Base-by-base conservation (phyloP, 2,113 vertebrate species). In the Psophia crepitans region DNA sequence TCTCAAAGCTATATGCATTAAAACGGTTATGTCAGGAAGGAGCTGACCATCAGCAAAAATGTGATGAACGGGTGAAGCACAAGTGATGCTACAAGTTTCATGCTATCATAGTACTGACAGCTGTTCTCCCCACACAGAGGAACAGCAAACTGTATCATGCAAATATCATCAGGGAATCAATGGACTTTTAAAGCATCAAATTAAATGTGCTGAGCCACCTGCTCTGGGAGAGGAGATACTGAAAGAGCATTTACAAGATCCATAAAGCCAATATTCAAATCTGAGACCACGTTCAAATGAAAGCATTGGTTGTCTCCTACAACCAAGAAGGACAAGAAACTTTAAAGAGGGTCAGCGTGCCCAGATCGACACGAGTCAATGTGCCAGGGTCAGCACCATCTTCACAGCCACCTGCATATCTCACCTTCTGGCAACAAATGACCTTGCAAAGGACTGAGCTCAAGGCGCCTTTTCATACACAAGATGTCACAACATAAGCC, bases 381-480 rank as follows among this genome's bases (percentile, higher is more conserved):
- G 27, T 89, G 56, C 21, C 80, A 65, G 51, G 51, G 41, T 56
- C 79, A 48, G 70, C 46, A 63, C 23, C 61, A 61, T 14, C 70
- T 56, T 39, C 79, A 56, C n/a, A 66, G 82, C 35, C 60, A 60
- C 82, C 86, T 78, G 64, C 49, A 17, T 18, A 23, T 17, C 64
- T 48, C 79, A 57, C 89, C 71, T 71, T 53, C 61, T 58, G 88
- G 46, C 56, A 90, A 44, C 20, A 74, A 61, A 17, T 0, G 3
- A 44, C 70, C 30, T 23, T 35, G 49, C 17, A 17, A 57, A 82
- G 41, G 37, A 60, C 49, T 7, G 27, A 85, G 56, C 44, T 61
- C 44, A 74, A 65, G 60, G 46, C 0, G 0, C 14, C 37, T 61
- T 61, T 24, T 21, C 41, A 75, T 22, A 37, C 46, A 61, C 0